Percentiles rank a stretch among this genome's conserved stretches.
Evolutionary conservation across 2,113 vertebrate species (phyloP).

Genomic region (Heterocephalus glaber): DNA sequence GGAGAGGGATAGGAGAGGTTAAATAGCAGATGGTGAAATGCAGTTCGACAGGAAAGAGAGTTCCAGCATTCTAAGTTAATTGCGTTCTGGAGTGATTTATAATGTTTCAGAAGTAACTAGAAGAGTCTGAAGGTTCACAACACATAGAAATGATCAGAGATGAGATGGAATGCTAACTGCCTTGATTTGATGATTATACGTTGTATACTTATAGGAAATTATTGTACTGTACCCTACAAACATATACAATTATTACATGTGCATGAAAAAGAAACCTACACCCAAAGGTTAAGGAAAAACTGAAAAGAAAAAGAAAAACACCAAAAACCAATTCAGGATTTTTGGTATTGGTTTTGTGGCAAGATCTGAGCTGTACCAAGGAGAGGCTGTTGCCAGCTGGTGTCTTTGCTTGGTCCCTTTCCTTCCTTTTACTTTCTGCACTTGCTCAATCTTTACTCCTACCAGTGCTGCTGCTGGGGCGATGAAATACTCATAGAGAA

Average conservation of each 20-base stretch:
- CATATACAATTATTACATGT: not conserved
- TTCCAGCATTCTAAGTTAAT: not conserved
- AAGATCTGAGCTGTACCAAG: not conserved
- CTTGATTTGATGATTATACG: not conserved
- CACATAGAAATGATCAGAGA: not conserved
- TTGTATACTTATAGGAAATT: not conserved
- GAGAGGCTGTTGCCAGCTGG: fast-evolving
- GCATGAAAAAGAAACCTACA: not conserved
- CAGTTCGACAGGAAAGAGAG: not conserved
- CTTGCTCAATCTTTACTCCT: not conserved
- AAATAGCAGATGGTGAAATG: not conserved
- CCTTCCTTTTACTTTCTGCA: not conserved
- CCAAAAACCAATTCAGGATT: not conserved
- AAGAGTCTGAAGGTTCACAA: not conserved
- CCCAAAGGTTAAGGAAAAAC: not conserved
- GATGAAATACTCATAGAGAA: not conserved
- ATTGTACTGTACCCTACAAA: not conserved
- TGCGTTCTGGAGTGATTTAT: too few relatives aligned
- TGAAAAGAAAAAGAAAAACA: not conserved
- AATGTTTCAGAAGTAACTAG: too few relatives aligned
- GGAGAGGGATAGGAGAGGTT: too few relatives aligned
- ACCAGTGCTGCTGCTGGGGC: not conserved
- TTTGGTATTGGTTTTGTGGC: not conserved
- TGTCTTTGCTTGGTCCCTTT: not conserved
- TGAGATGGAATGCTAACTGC: not conserved